Evolutionary conservation across 2,113 vertebrate species (phyloP).

Genomic region (Motacilla alba): DNA sequence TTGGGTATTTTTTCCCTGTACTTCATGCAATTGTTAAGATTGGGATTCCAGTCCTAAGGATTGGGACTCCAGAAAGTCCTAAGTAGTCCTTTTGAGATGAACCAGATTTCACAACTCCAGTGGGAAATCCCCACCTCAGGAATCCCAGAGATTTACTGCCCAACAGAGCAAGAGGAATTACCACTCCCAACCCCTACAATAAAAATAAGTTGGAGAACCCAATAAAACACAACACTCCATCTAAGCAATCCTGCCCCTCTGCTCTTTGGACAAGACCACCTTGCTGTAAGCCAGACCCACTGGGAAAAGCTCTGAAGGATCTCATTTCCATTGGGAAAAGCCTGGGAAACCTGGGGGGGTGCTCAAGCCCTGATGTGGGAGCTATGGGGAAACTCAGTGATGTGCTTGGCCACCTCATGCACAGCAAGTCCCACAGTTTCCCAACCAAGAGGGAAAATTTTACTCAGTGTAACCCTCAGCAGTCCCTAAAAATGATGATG

Average conservation of each 20-base stretch:
- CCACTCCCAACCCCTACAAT: neutral
- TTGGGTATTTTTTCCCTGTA: fast-evolving
- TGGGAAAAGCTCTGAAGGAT: neutral
- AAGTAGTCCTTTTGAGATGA: neutral
- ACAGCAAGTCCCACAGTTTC: neutral
- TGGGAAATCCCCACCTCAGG: neutral
- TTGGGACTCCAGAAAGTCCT: neutral
- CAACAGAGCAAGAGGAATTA: neutral
- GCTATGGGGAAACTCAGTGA: neutral
- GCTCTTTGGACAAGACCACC: neutral
- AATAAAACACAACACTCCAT: neutral
- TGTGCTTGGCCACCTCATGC: neutral
- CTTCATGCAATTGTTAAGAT: neutral
- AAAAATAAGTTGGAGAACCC: neutral
- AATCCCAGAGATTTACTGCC: neutral
- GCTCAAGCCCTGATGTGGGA: neutral
- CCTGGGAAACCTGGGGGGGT: neutral
- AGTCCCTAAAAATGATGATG: neutral
- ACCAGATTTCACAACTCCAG: neutral
- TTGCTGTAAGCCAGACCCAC: neutral
- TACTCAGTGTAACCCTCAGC: neutral
- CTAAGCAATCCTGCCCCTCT: neutral
- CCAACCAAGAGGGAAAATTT: neutral
- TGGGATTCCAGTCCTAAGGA: neutral
- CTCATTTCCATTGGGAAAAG: neutral